Evolutionary conservation across 2,113 vertebrate species (phyloP).

Genomic region (Serinus canaria): DNA sequence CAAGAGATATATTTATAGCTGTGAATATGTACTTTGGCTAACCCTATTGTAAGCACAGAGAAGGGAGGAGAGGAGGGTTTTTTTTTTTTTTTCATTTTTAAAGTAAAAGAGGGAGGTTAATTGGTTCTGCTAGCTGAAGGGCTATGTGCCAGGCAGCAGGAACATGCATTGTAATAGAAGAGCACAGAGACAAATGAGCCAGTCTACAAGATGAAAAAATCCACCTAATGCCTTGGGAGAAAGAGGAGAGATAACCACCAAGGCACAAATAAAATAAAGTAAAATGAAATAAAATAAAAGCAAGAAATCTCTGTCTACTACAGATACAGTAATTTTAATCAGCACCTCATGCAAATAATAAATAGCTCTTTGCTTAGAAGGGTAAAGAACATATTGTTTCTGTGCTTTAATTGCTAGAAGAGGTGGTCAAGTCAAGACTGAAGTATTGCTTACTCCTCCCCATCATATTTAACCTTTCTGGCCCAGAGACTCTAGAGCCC

Average conservation of each 20-base stretch:
- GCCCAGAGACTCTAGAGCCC: constrained; percentile 7
- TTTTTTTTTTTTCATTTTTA: not conserved
- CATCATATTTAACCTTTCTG: constrained; percentile 21
- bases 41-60: constrained; percentile 14
- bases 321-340: not conserved
- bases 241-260: not conserved
- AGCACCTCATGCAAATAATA: not conserved
- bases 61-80: not conserved
- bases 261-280: not conserved
- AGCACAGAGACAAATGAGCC: constrained; percentile 53
- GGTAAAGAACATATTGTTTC: not conserved
- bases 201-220: constrained; percentile 21
- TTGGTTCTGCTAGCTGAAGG: constrained; percentile 58
- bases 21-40: constrained; percentile 59
- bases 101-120: constrained; percentile 60
- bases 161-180: constrained; percentile 18
- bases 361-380: not conserved
- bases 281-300: not conserved
- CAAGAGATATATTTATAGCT: constrained; percentile 48
- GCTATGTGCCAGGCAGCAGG: not conserved
- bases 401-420: not conserved
- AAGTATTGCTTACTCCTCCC: not conserved
- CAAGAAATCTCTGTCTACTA: not conserved
- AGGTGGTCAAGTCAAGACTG: not conserved
- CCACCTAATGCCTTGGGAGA: not conserved